A percentile compares a stretch with the other conserved stretches of the same genome.
Evolutionary conservation across 1,140 invertebrate genomes (phyloP).

Genomic region (Meloidogyne floridensis): DNA sequence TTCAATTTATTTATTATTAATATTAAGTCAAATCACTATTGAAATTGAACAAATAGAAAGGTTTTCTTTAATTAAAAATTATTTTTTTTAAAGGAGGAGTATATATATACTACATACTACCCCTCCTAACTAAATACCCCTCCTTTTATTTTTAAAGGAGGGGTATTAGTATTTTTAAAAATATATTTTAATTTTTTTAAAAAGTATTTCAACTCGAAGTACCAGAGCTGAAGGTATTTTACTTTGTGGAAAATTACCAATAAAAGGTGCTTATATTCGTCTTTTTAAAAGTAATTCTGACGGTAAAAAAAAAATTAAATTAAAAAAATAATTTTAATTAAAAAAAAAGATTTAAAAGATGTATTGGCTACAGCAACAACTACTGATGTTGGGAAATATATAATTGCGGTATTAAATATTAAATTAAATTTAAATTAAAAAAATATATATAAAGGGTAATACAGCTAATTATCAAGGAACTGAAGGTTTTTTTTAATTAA

Average conservation of each 20-base stretch:
- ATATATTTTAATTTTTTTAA: neutral
- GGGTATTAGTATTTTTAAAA: too few relatives aligned
- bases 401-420: neutral
- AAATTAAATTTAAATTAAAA: neutral
- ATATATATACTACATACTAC: too few relatives aligned
- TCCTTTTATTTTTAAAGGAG: too few relatives aligned
- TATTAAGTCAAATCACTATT: neutral
- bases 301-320: slow-evolving; percentile 19
- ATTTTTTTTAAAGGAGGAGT: neutral
- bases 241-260: slow-evolving; percentile 30
- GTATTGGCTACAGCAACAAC: slow-evolving; percentile 36
- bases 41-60: neutral
- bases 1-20: neutral
- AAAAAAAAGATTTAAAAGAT: slow-evolving; percentile 32
- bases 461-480: slow-evolving; percentile 34
- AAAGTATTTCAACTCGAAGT: slow-evolving; percentile 33
- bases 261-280: slow-evolving; percentile 33
- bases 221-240: slow-evolving; percentile 37
- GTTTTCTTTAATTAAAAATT: neutral
- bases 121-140: too few relatives aligned
- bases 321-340: neutral
- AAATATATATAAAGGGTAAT: slow-evolving; percentile 29
- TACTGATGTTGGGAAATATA: slow-evolving; percentile 23
- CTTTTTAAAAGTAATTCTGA: slow-evolving; percentile 41
- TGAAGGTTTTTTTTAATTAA: slow-evolving; percentile 22